A percentile compares a stretch with the other conserved stretches of the same genome.
These are phyloP conservation scores for Meloidogyne exigua DNA, from an alignment of 1,140 invertebrate genomes.

Conservation along the genomic window DNA sequence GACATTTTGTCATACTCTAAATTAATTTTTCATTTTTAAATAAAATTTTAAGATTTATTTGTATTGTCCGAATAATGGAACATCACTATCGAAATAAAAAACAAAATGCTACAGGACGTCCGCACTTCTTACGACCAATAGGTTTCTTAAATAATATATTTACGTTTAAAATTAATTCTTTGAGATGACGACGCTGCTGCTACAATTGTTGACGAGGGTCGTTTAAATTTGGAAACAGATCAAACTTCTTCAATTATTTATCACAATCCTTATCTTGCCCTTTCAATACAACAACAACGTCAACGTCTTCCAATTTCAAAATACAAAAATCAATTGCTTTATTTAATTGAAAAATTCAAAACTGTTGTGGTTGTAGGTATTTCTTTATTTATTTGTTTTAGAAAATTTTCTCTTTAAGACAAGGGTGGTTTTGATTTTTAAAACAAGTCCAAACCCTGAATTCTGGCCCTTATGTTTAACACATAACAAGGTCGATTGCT, in stretches of 20 bases:
- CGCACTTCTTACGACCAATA: constrained; percentile 19
- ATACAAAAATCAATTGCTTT: constrained; percentile 58
- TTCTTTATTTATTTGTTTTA: constrained; percentile 79
- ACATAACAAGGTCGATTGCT: too few relatives aligned
- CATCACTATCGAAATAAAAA: background rate
- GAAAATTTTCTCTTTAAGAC: too few relatives aligned
- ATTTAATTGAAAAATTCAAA: constrained; percentile 53
- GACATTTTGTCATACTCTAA: background rate
- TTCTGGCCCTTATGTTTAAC: too few relatives aligned
- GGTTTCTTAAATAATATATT: constrained; percentile 11
- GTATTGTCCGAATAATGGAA: background rate
- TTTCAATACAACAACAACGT: constrained; percentile 61
- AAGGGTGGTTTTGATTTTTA: background rate
- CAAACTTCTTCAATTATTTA: constrained; percentile 33
- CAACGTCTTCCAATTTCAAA: constrained; percentile 58
- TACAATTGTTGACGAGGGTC: constrained; percentile 24
- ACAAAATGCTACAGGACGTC: background rate
- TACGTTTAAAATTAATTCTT: background rate
- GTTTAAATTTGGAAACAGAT: constrained; percentile 14
- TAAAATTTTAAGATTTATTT: background rate
- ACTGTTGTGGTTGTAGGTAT: constrained; percentile 76
- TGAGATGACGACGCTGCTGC: constrained; percentile 25
- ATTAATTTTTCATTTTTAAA: background rate
- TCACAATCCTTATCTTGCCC: constrained; percentile 57
- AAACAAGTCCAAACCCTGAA: too few relatives aligned